phyloP scores from a whole-genome alignment of 92 coral and sea anemone genomes.

The Meandrina meandrites region DNA sequence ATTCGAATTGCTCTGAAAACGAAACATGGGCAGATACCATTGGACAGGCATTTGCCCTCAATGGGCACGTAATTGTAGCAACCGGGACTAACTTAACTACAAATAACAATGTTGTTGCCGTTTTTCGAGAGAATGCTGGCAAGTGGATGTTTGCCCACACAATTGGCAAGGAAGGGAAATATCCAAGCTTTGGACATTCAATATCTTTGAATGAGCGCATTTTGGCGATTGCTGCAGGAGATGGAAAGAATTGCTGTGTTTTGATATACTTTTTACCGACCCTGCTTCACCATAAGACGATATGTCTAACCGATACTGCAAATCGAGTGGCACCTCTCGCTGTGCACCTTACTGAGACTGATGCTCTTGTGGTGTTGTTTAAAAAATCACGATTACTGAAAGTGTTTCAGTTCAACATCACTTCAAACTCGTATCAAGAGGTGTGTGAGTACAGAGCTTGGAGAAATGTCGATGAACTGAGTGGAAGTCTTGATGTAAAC shows the following conservation, averaged over 20 bases:
- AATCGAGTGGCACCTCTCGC: slow-evolving; percentile 40
- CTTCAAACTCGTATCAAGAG: slow-evolving; percentile 17
- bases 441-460: slow-evolving; percentile 36
- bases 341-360: slow-evolving; percentile 57
- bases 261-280: slow-evolving; percentile 51
- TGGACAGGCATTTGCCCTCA: slow-evolving; percentile 44
- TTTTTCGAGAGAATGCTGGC: slow-evolving; percentile 54
- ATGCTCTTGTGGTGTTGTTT: slow-evolving; percentile 60
- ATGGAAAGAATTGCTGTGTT: slow-evolving; percentile 17
- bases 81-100: slow-evolving; percentile 19
- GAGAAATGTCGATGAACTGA: neutral
- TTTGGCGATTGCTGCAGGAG: slow-evolving; percentile 56
- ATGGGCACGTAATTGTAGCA: slow-evolving; percentile 55
- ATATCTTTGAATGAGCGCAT: slow-evolving; percentile 45
- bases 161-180: slow-evolving; percentile 47
- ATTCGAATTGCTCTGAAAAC: neutral
- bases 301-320: slow-evolving; percentile 33
- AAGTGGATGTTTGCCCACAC: slow-evolving; percentile 51
- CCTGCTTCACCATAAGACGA: slow-evolving; percentile 13
- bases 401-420: slow-evolving; percentile 45
- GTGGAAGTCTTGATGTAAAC: slow-evolving; percentile 53
- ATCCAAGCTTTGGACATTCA: slow-evolving; percentile 59
- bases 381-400: slow-evolving; percentile 33
- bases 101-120: slow-evolving; percentile 62
- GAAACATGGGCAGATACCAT: slow-evolving; percentile 55